Base-by-base conservation (phyloP, 2,888 invertebrate species). In the Hartigia nigra region DNA sequence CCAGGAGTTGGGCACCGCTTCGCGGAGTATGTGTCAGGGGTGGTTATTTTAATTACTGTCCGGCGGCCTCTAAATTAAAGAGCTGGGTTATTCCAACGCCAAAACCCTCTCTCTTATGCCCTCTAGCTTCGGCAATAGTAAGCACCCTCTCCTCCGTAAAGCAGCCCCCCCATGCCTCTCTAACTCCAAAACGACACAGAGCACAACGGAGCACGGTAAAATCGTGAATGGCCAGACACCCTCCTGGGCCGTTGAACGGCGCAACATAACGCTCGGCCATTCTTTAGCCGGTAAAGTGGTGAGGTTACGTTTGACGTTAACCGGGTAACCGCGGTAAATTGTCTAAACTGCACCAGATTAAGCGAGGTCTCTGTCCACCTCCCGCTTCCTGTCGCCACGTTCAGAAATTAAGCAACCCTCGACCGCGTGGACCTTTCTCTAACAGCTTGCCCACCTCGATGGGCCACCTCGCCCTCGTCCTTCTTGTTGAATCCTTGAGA, bases 31-130 rank as follows among this genome's bases (percentile, higher is more conserved):
- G 89, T 87, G 88, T 87, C 80, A 84, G 87, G 89, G 90, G 87
- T 87, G 90, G 91, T 91, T 90, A 91, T 91, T 91, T 91, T 91
- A 91, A 91, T 91, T 91, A 91, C 91, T 91, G 91, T 91, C 91
- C 91, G 87, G 89, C 84, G 86, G 88, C 88, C 55, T 90, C 89
- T 90, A 89, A 91, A 91, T 91, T 91, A 91, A 91, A 91, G 91
- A 90, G 90, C 90, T 85, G 84, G 89, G 89, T 90, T 91, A 90
- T 90, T 89, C 88, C 87, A 83, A 86, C 86, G 86, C 85, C 84
- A 86, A 86, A 84, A 84, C 84, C 84, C 86, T 84, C 84, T 88
- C 87, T 85, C 80, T 79, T 74, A 72, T 86, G 77, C 80, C 81
- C 87, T 85, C 85, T 83, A 85, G 86, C 86, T 86, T 85, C 84